These are phyloP conservation scores for Calliphora vomitoria DNA, from an alignment of 2,888 invertebrate species.

Conservation along the genomic window DNA sequence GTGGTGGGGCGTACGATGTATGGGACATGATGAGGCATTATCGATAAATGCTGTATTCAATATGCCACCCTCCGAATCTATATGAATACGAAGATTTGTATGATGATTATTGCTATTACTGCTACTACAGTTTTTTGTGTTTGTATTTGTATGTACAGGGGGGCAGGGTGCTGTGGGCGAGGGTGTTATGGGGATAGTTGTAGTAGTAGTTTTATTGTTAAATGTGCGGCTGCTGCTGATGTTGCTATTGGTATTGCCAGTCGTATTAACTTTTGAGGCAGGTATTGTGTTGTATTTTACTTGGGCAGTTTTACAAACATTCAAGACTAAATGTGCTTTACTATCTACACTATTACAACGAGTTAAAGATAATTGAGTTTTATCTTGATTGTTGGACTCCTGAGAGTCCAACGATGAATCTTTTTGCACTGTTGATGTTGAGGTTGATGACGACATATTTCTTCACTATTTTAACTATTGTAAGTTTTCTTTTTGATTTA, in stretches of 20 bases:
- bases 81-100: conserved; percentile 46
- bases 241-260: conserved; percentile 40
- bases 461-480: not conserved
- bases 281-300: conserved; percentile 68
- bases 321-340: conserved; percentile 77
- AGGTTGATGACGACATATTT: conserved; percentile 61
- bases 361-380: conserved; percentile 74
- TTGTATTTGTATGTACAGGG: not conserved
- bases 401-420: conserved; percentile 69
- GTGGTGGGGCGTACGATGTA: conserved; percentile 17
- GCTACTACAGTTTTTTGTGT: not conserved
- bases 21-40: conserved; percentile 60
- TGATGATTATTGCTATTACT: conserved; percentile 34
- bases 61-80: conserved; percentile 73
- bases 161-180: not conserved
- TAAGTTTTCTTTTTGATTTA: not conserved
- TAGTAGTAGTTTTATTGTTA: conserved; percentile 35
- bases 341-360: conserved; percentile 79
- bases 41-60: conserved; percentile 75
- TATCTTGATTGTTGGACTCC: conserved; percentile 69
- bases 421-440: conserved; percentile 60
- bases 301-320: conserved; percentile 78
- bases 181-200: not conserved
- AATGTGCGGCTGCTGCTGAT: not conserved
- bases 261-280: conserved; percentile 47